phyloP scores from a whole-genome alignment of 2,113 vertebrate genomes.

The Odontophorus gujanensis region DNA sequence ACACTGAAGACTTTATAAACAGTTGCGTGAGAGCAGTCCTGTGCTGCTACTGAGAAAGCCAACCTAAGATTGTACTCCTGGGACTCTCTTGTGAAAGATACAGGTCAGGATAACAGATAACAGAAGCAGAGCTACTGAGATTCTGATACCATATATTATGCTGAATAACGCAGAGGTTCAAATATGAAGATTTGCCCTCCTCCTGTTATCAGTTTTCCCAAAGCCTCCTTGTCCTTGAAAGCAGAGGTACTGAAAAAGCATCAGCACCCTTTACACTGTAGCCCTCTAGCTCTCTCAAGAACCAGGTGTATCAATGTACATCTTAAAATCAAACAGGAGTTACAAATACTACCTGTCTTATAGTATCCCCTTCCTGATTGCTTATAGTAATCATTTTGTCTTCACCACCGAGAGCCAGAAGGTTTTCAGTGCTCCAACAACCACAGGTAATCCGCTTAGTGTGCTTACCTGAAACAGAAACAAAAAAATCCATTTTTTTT shows the following conservation, averaged over 20 bases:
- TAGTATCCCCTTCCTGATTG: slow-evolving; percentile 95
- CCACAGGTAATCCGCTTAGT: slow-evolving; percentile 95
- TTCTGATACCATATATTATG: neutral
- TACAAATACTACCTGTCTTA: slow-evolving; percentile 86
- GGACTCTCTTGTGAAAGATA: neutral
- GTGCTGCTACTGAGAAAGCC: neutral
- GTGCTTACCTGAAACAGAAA: slow-evolving; percentile 89
- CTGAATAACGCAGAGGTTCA: neutral
- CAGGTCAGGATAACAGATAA: neutral
- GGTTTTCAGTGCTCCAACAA: slow-evolving; percentile 93
- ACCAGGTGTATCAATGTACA: neutral
- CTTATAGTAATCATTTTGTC: slow-evolving; percentile 93
- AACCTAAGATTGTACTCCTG: neutral
- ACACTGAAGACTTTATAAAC: neutral
- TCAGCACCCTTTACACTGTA: neutral
- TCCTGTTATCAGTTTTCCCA: neutral
- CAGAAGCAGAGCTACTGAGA: neutral
- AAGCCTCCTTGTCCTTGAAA: neutral
- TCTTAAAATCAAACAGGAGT: neutral
- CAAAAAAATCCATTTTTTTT: neutral
- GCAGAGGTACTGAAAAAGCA: neutral
- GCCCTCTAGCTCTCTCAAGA: neutral
- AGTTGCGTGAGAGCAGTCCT: neutral
- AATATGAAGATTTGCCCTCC: neutral
- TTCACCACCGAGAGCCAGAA: slow-evolving; percentile 93